phyloP scores from a whole-genome alignment of 2,797 vertebrate genomes.

The Gobio occitaniae region DNA sequence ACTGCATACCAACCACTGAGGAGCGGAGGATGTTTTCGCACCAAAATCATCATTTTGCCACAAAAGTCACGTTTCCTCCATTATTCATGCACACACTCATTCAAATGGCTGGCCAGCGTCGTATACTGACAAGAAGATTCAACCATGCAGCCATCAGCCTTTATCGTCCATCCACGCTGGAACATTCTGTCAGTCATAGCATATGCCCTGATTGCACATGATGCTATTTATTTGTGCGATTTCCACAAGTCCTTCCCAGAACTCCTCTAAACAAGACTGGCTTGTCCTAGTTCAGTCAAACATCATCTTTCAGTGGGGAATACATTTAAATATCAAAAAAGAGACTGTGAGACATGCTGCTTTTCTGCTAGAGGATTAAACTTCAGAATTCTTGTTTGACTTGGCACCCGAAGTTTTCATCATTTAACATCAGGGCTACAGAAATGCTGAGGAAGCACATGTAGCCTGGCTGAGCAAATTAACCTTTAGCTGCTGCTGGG shows the following conservation, averaged over 20 bases:
- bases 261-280: slow-evolving; percentile 40
- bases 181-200: slow-evolving; percentile 38
- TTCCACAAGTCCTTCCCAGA: slow-evolving; percentile 49
- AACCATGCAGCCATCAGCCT: slow-evolving; percentile 12
- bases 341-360: background rate
- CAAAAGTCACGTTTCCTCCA: slow-evolving; percentile 35
- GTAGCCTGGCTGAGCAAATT: slow-evolving; percentile 20
- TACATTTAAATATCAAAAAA: slow-evolving; percentile 42
- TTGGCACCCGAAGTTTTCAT: slow-evolving; percentile 27
- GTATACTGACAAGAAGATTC: slow-evolving; percentile 39
- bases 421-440: slow-evolving; percentile 30
- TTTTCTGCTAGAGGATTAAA: slow-evolving; percentile 38
- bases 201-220: slow-evolving; percentile 35
- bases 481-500: slow-evolving; percentile 36
- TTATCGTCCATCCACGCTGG: slow-evolving; percentile 34
- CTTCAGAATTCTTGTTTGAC: slow-evolving; percentile 26
- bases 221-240: slow-evolving; percentile 46
- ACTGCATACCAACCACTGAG: background rate
- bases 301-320: slow-evolving; percentile 43
- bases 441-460: slow-evolving; percentile 35
- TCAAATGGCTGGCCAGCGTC: slow-evolving; percentile 1
- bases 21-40: background rate
- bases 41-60: slow-evolving; percentile 31
- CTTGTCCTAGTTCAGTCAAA: slow-evolving; percentile 60
- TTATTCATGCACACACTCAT: slow-evolving; percentile 36